A percentile compares a stretch with the other conserved stretches of the same genome.
Conservation (phyloP, 2,113 vertebrate species). For the Girardinichthys multiradiatus region DNA sequence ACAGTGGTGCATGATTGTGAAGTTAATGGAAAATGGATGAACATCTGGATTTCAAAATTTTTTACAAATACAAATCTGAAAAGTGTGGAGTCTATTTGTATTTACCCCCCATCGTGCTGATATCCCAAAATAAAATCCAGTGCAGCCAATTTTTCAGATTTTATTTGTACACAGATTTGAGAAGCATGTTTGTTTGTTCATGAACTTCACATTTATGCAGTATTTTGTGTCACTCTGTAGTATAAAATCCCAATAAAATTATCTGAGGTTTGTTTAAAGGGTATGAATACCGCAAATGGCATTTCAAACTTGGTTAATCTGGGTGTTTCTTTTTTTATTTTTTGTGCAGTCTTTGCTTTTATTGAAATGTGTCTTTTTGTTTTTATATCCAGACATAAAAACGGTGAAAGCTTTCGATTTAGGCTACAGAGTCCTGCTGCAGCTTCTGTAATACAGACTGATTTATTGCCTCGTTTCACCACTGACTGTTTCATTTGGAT, state of each 20-base stretch:
- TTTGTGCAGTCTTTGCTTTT: neutral
- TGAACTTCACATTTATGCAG: neutral
- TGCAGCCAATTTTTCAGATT: no score
- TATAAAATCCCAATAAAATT: no score
- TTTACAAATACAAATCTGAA: no score
- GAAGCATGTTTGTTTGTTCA: no score
- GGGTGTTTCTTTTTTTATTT: neutral
- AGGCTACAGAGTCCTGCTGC: neutral
- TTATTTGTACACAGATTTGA: no score
- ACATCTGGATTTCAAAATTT: no score
- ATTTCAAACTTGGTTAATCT: neutral
- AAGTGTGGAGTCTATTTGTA: no score
- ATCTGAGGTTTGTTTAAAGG: neutral
- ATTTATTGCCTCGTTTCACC: slow-evolving; percentile 29
- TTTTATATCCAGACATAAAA: neutral
- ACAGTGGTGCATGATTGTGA: no score
- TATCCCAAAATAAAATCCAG: no score
- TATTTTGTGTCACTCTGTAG: no score
- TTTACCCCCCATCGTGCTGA: no score
- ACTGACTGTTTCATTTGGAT: slow-evolving; percentile 35
- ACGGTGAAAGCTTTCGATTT: neutral
- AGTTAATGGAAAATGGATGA: no score
- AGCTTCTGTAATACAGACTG: slow-evolving; percentile 16
- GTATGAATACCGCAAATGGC: neutral
- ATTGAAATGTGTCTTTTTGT: neutral